Evolutionary conservation across 2,113 vertebrate genomes (phyloP), one percentile per base, ranked within the genome.

Genomic region (Cyanoramphus novaezelandiae): DNA sequence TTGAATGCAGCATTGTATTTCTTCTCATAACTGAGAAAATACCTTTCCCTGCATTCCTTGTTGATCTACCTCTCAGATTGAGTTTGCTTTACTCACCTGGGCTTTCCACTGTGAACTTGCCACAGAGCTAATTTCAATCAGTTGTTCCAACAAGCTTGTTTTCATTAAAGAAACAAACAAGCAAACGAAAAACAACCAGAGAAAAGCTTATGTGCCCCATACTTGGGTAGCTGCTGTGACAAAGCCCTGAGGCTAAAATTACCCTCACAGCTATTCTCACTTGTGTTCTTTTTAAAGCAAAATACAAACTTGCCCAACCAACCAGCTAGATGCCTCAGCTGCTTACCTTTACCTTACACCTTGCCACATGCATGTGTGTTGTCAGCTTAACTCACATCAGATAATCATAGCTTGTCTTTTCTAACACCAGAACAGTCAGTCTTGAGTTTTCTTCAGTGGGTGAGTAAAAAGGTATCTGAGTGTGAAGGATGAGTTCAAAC

Each of bases 301-400:
- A 76, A 17, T 5, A 11, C 20, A 82, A 35, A 65, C 5, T 31
- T 33, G n/a, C 21, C 21, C 20, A 65, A 13, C 13, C 15, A 80
- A 20, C 17, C 43, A 75, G 65, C 6, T 13, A 79, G 24, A 29
- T 88, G 24, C 86, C 39, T 90, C n/a, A 46, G 28, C 53, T 86
- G 20, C 19, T 83, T 57, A 23, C 75, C 35, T 82, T 35, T 23
- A 9, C 44, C 23, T 90, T 31, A 11, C 35, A 33, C 44, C 33
- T 76, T 63, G 60, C 35, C 8, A 2, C 10, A 1, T 49, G 25
- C 24, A 2, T 9, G 21, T 12, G 31, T 1, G 2, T 18, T 65
- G 53, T 50, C 71, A 84, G 29, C 31, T 59, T 33, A 20, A 55
- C 15, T n/a, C 25, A 25, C 7, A 41, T n/a, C 21, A n/a, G 53